Evolutionary conservation across 2,113 vertebrate species (phyloP), one percentile per base, ranked within the genome.

Genomic region (Vicugna pacos): DNA sequence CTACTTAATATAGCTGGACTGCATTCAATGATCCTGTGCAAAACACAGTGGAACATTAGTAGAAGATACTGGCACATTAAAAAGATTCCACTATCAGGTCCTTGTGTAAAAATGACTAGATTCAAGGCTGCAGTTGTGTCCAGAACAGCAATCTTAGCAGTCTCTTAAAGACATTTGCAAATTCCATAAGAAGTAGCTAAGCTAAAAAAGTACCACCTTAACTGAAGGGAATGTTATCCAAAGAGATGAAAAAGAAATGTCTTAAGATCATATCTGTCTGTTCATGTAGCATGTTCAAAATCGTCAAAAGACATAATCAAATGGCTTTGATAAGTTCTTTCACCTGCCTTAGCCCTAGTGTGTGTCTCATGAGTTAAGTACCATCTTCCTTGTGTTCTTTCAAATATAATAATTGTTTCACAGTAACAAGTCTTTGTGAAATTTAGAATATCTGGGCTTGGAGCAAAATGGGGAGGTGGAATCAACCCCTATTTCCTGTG

Each of bases 31-130:
- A 72, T 96, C 98, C 98, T 98, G 98, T 98, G 97, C 97, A 98
- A 99, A 99, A 98, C 97, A 98, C 97, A 97, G 95, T 97, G 95
- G 98, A 96, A 98, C 97, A 97, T 98, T 98, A 93, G 72, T 42
- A 85, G 54, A 97, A 95, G 82, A 95, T 93, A 98, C 22, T 93
- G 94, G 97, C 75, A 98, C 92, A 91, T 98, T 98, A 98, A 98
- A 97, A 98, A 97, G 90, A 99, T 98, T 98, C 97, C 98, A 98
- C 98, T 98, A 98, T 97, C 95, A 98, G 91, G 95, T 69, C 92
- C 97, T 97, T 96, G 95, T 98, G 97, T 96, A 98, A 97, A 98
- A 97, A 98, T 97, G 96, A 98, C 98, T 98, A 99, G 98, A 97
- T 96, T 95, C 97, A 77, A 97, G 84, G 91, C 89, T 95, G 94